Evolutionary conservation across 2,113 vertebrate species (phyloP).

Genomic region (Zosterops lateralis): DNA sequence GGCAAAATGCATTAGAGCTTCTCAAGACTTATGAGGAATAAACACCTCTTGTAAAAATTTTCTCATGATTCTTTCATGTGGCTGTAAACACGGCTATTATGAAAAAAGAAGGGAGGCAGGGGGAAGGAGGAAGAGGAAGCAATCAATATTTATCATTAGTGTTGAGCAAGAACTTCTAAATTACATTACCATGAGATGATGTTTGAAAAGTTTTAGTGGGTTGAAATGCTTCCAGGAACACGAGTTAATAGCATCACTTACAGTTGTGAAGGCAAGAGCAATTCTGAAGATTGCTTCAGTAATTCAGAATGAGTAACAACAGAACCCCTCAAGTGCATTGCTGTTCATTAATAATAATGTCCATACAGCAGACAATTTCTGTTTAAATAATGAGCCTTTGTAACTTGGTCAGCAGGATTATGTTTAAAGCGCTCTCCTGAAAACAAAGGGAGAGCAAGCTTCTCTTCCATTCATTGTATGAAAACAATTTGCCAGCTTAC

Average conservation of each 20-base stretch:
- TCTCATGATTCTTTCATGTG: neutral
- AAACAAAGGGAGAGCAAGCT: neutral
- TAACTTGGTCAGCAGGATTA: constrained; percentile 21
- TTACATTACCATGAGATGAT: neutral
- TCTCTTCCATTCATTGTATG: neutral
- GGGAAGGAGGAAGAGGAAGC: neutral
- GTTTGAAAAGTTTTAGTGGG: neutral
- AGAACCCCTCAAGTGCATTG: neutral
- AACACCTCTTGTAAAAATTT: neutral
- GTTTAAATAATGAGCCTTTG: neutral
- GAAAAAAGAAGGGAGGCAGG: rapidly evolving
- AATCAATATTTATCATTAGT: constrained; percentile 1
- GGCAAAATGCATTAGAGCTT: neutral
- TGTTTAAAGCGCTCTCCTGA: neutral
- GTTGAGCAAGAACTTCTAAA: neutral
- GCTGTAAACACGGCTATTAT: neutral
- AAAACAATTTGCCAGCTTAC: neutral
- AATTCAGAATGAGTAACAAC: constrained; percentile 34
- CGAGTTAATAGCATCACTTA: constrained; percentile 6
- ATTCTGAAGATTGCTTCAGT: neutral
- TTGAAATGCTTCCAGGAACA: neutral
- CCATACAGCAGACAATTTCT: neutral
- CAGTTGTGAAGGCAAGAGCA: constrained; percentile 22
- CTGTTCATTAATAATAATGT: constrained; percentile 32
- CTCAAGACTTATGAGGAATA: neutral